phyloP scores from a whole-genome alignment of 2,888 invertebrate genomes.

The Nasonia oneida region DNA sequence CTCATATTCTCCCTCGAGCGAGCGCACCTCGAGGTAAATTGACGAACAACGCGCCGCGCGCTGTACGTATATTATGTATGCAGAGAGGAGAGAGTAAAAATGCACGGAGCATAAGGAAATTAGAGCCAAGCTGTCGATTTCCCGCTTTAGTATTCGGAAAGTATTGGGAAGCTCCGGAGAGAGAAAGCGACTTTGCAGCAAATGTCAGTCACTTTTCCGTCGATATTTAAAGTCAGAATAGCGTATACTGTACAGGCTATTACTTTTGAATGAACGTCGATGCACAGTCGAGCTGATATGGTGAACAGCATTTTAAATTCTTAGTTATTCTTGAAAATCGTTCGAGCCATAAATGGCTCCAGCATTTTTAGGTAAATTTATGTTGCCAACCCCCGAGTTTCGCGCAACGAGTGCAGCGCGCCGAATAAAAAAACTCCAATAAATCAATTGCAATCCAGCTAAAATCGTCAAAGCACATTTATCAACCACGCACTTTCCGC shows the following conservation, averaged over 20 bases:
- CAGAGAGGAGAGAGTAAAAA: neutral
- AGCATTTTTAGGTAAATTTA: no score
- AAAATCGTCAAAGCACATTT: no score
- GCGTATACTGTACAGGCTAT: neutral
- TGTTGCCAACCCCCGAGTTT: no score
- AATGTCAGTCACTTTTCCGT: neutral
- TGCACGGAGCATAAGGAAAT: conserved; percentile 22
- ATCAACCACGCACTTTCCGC: neutral
- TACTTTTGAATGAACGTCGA: neutral
- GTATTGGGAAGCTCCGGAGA: neutral
- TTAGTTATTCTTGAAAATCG: no score
- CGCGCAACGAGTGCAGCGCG: no score
- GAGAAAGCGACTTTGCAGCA: neutral
- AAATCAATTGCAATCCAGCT: no score
- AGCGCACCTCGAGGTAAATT: conserved; percentile 18
- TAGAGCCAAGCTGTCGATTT: conserved; percentile 14
- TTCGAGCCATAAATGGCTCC: no score
- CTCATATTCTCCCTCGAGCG: conserved; percentile 14
- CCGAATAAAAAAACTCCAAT: no score
- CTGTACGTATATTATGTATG: neutral
- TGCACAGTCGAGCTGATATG: neutral
- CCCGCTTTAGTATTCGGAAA: neutral
- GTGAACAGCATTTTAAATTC: no score
- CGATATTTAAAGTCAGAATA: neutral
- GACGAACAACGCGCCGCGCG: conserved; percentile 24